Evolutionary conservation across 1,140 invertebrate genomes (phyloP), one percentile per base, ranked within the genome.

Genomic region (Ceratina calcarata): DNA sequence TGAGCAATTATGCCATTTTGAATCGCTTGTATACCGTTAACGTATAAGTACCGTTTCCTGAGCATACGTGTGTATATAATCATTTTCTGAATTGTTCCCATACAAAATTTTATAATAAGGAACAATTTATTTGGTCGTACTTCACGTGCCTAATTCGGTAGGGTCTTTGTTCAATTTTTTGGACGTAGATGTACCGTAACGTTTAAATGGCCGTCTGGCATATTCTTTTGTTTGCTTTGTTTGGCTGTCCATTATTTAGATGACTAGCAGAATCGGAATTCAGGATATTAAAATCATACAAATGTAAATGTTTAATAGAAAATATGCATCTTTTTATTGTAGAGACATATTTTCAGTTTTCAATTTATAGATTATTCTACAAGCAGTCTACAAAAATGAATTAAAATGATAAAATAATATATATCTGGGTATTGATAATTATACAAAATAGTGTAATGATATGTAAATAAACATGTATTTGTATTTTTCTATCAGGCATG

Each of bases 401-500:
- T 13, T 13, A n/a, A 12, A 3, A 51, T 22, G 0, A 67, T 27
- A 27, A 32, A 69, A 51, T 10, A 61, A 15, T 27, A 61, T 61
- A 0, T 27, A 13, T 24, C 7, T 22, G 12, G 10, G 61, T 53
- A 37, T 61, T 71, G n/a, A 18, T 57, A 27, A 51, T 37, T 16
- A 45, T 20, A 32, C 12, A 20, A 3, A 49, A 55, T 20, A 13
- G n/a, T 24, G 12, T 65, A 32, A 32, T 32, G 27, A 32, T 32
- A 32, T 32, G 4, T 32, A 32, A 32, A 32, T n/a, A n/a, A 65
- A 18, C 8, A 65, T 60, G 18, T n/a, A n/a, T n/a, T 60, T 57
- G 3, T 32, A 13, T 72, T 37, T 24, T 76, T 58, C 78, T 60
- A 8, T 94, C 95, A 98, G 98, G 87, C 98, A 99, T 95, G 98